These are phyloP conservation scores for Maniola hyperantus DNA, from an alignment of 2,888 invertebrate genomes.

Conservation along the genomic window DNA sequence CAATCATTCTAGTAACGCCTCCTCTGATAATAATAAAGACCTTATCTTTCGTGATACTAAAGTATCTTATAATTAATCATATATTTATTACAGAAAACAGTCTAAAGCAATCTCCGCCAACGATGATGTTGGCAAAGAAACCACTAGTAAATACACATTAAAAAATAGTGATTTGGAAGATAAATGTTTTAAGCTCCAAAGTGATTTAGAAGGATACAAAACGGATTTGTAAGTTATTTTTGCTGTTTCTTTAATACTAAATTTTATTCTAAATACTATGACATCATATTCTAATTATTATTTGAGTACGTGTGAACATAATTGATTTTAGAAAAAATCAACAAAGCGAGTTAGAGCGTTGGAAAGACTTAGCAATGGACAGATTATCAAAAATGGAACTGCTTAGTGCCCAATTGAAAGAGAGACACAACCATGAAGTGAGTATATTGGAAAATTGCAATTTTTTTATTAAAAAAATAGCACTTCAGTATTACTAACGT, in stretches of 20 bases:
- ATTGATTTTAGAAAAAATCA: slow-evolving; percentile 54
- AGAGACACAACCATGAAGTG: slow-evolving; percentile 84
- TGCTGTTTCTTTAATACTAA: neutral
- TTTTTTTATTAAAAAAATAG: slow-evolving; percentile 3
- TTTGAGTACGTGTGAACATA: neutral
- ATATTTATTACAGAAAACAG: slow-evolving; percentile 59
- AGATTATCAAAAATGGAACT: slow-evolving; percentile 86
- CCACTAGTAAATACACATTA: slow-evolving; percentile 66
- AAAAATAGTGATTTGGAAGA: slow-evolving; percentile 70
- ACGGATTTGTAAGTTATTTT: slow-evolving; percentile 77
- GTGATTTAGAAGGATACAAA: slow-evolving; percentile 68
- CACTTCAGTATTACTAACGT: neutral
- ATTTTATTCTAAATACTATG: too few relatives aligned
- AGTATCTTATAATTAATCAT: slow-evolving; percentile 40
- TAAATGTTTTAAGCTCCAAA: slow-evolving; percentile 68
- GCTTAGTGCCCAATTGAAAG: slow-evolving; percentile 81
- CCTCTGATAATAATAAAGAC: slow-evolving; percentile 54
- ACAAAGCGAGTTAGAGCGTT: slow-evolving; percentile 77
- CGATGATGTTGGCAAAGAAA: slow-evolving; percentile 57
- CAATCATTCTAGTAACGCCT: slow-evolving; percentile 50
- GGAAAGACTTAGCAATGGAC: slow-evolving; percentile 86
- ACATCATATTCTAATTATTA: neutral
- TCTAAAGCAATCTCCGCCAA: slow-evolving; percentile 51
- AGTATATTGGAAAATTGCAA: slow-evolving; percentile 22
- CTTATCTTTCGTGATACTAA: slow-evolving; percentile 38